These are phyloP conservation scores for Ditula angustiorana DNA, from an alignment of 2,888 invertebrate species.

Conservation along the genomic window DNA sequence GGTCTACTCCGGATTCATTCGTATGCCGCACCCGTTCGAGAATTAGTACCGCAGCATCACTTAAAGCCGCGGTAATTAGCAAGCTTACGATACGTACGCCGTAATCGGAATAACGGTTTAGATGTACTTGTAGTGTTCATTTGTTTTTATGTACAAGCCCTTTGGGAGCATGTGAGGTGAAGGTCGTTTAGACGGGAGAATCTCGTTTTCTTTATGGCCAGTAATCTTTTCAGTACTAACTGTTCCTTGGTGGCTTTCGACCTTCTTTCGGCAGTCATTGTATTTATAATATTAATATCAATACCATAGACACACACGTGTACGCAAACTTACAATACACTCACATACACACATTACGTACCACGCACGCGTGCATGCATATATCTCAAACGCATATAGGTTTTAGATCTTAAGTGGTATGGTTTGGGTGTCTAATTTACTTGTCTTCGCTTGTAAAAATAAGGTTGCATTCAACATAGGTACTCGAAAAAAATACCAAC, in stretches of 20 bases:
- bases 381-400: too few relatives aligned
- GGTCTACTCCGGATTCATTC: constrained; percentile 37
- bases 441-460: too few relatives aligned
- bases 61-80: constrained; percentile 41
- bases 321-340: too few relatives aligned
- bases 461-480: too few relatives aligned
- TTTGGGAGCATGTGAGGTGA: constrained; percentile 3
- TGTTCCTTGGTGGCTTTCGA: neutral
- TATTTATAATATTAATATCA: too few relatives aligned
- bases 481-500: too few relatives aligned
- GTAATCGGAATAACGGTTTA: constrained; percentile 21
- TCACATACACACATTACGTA: too few relatives aligned
- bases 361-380: too few relatives aligned
- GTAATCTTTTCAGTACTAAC: neutral
- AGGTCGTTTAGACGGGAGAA: neutral
- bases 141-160: constrained; percentile 3
- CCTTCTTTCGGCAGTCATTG: neutral
- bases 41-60: constrained; percentile 40
- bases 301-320: too few relatives aligned
- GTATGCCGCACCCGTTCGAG: constrained; percentile 39
- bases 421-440: too few relatives aligned
- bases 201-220: neutral
- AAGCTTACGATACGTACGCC: constrained; percentile 23
- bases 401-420: too few relatives aligned
- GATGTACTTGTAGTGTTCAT: constrained; percentile 9